Evolutionary conservation across 2,113 vertebrate species (phyloP).

Genomic region (Pygathrix nemaeus): DNA sequence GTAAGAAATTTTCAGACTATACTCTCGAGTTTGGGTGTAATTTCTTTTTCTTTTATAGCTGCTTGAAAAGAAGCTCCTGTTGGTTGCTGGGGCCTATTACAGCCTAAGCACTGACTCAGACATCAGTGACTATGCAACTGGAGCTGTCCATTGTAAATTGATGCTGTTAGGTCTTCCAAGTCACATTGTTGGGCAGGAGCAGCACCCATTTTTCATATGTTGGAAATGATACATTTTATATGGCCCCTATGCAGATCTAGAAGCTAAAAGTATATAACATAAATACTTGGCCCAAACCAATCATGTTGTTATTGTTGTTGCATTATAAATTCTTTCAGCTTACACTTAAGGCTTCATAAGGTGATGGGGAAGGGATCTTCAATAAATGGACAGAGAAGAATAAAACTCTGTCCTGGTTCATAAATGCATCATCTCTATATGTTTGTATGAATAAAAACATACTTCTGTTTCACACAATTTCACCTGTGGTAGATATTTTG

Average conservation of each 20-base stretch:
- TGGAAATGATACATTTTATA: not conserved
- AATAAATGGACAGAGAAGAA: not conserved
- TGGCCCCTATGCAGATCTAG: not conserved
- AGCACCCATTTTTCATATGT: not conserved
- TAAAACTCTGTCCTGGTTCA: not conserved
- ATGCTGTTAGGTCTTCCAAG: not conserved
- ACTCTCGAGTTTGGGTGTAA: not conserved
- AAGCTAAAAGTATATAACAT: not conserved
- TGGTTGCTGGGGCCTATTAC: not conserved
- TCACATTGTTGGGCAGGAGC: not conserved
- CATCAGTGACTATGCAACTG: not conserved
- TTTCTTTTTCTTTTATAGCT: not conserved
- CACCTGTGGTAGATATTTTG: not conserved
- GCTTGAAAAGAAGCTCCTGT: not conserved
- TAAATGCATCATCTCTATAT: not conserved
- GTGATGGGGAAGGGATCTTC: not conserved
- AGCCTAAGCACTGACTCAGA: not conserved
- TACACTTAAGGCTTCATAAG: not conserved
- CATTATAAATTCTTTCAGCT: not conserved
- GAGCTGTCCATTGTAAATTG: not conserved
- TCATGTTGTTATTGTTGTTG: not conserved
- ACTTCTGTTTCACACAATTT: not conserved
- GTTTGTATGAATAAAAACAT: not conserved
- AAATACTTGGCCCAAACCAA: not conserved
- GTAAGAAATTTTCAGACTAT: not conserved